Percentiles rank a stretch among this genome's conserved stretches.
These are phyloP conservation scores for Tetramorium simillimum DNA, from an alignment of 1,140 invertebrate species.

Conservation along the genomic window DNA sequence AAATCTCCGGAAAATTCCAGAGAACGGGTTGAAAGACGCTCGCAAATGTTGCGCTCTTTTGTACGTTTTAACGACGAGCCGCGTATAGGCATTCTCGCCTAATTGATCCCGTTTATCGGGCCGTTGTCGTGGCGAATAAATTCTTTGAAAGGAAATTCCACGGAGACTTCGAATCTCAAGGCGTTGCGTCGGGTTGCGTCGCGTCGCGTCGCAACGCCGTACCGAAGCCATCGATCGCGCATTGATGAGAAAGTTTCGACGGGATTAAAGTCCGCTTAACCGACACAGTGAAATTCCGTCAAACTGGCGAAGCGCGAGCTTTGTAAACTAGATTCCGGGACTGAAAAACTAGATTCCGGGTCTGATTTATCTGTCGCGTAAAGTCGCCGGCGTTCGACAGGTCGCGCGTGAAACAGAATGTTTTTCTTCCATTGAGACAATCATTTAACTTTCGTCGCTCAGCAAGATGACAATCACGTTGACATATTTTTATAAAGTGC, in stretches of 20 bases:
- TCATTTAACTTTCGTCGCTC: not conserved
- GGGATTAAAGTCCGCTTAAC: constrained; percentile 52
- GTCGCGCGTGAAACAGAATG: not conserved
- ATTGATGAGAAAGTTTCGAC: constrained; percentile 42
- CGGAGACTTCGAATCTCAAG: constrained; percentile 7
- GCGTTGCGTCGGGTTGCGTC: not conserved
- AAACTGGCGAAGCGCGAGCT: constrained; percentile 20
- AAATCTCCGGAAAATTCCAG: constrained; percentile 27
- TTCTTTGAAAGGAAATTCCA: constrained; percentile 41
- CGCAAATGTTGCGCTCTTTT: constrained; percentile 13
- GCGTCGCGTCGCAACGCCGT: not conserved
- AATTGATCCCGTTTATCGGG: constrained; percentile 60
- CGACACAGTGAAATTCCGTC: constrained; percentile 23
- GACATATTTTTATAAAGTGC: not conserved
- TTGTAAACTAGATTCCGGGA: constrained; percentile 32
- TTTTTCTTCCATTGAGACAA: not conserved
- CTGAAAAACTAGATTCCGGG: constrained; percentile 7
- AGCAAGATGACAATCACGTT: not conserved
- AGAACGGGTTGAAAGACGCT: constrained; percentile 24
- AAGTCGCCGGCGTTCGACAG: not conserved
- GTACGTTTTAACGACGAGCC: not conserved
- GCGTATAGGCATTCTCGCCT: constrained; percentile 1
- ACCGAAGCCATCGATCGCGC: constrained; percentile 20
- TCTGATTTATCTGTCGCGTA: constrained; percentile 7
- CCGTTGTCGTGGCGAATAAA: constrained; percentile 14